Percentiles rank a stretch among this genome's conserved stretches.
Evolutionary conservation across 1,140 invertebrate species (phyloP).

Genomic region (Arion vulgaris): DNA sequence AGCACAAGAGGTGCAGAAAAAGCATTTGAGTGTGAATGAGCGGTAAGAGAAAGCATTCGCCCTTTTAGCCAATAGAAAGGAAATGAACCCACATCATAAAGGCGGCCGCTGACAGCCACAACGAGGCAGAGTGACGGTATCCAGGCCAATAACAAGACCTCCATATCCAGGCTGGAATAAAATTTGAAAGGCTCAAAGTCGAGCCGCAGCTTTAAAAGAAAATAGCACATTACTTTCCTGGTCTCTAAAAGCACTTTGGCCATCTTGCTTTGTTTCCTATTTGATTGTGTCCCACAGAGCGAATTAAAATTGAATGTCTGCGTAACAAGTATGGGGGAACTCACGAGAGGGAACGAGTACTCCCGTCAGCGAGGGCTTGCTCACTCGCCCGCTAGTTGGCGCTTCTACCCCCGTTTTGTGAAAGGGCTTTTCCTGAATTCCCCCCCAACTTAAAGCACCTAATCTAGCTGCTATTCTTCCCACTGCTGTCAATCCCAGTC

Average conservation of each 20-base stretch:
- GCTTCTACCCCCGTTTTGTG: neutral
- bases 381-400: conserved; percentile 16
- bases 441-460: conserved; percentile 20
- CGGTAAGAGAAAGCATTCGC: conserved; percentile 10
- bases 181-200: conserved; percentile 9
- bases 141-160: conserved; percentile 22
- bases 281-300: conserved; percentile 20
- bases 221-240: conserved; percentile 6
- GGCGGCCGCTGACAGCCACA: conserved; percentile 15
- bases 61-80: conserved; percentile 21
- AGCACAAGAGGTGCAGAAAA: conserved; percentile 29
- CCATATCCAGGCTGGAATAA: conserved; percentile 20
- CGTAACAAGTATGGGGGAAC: neutral
- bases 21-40: conserved; percentile 21
- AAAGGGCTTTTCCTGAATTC: conserved; percentile 25
- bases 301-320: conserved; percentile 28
- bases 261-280: conserved; percentile 4
- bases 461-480: conserved; percentile 17
- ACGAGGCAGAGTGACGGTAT: conserved; percentile 17
- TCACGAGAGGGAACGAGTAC: conserved; percentile 5
- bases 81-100: conserved; percentile 28
- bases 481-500: conserved; percentile 8
- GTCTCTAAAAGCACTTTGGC: conserved; percentile 12
- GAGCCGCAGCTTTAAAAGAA: conserved; percentile 10
- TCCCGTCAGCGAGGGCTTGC: neutral